phyloP scores from a whole-genome alignment of 2,888 invertebrate genomes.

The Himalopsyche japonica region DNA sequence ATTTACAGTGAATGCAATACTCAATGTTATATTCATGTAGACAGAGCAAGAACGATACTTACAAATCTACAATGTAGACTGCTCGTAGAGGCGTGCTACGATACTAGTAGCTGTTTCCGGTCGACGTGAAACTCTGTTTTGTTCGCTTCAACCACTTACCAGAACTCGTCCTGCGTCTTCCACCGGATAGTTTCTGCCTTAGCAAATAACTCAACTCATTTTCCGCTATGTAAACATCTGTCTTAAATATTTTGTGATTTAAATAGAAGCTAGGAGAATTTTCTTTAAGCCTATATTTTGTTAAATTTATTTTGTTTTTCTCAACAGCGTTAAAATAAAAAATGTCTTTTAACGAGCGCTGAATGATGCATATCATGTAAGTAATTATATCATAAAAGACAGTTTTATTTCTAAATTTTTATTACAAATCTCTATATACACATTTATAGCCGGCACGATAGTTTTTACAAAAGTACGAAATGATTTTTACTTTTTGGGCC shows the following conservation, averaged over 20 bases:
- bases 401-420: no score
- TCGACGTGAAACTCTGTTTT: neutral
- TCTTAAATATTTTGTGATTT: neutral
- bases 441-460: no score
- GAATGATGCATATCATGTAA: no score
- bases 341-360: no score
- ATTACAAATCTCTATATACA: no score
- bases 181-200: neutral
- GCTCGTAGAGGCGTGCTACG: neutral
- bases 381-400: no score
- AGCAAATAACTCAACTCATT: neutral
- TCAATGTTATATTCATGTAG: neutral
- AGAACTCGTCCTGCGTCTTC: neutral
- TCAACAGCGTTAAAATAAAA: no score
- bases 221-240: neutral
- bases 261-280: neutral
- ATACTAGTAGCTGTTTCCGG: neutral
- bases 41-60: neutral
- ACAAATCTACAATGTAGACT: neutral
- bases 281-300: neutral
- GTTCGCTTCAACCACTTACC: neutral
- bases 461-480: no score
- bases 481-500: no score
- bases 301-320: no score
- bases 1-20: neutral